A percentile compares a stretch with the other conserved stretches of the same genome.
Conservation (phyloP, 2,888 invertebrate species). For the Drosophila cyrtoloma region DNA sequence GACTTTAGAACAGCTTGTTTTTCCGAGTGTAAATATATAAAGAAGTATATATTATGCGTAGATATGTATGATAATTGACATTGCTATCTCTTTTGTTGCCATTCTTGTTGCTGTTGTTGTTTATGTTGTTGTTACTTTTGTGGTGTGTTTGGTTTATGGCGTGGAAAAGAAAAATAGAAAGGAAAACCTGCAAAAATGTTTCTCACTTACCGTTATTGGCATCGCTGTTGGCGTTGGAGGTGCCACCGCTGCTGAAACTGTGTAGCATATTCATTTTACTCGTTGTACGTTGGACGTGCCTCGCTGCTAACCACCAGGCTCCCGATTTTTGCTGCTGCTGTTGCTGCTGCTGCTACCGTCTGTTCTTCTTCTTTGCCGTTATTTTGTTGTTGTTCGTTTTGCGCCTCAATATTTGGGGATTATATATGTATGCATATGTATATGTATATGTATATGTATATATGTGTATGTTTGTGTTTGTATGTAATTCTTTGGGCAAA, state of each 20-base stretch:
- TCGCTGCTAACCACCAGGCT: constrained; percentile 17
- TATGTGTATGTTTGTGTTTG: constrained; percentile 5
- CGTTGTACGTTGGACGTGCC: constrained; percentile 29
- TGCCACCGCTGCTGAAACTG: constrained; percentile 79
- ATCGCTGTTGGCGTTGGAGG: constrained; percentile 68
- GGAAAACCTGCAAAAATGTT: constrained; percentile 40
- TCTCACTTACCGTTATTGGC: constrained; percentile 74
- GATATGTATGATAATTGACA: constrained; percentile 21
- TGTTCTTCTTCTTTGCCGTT: constrained; percentile 11
- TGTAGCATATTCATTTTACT: constrained; percentile 83
- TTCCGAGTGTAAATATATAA: constrained; percentile 2
- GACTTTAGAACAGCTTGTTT: neutral
- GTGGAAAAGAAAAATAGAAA: constrained; percentile 2
- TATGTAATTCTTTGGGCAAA: constrained; percentile 55
- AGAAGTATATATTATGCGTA: constrained; percentile 24
- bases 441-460: constrained; percentile 12
- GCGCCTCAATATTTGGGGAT: constrained; percentile 17
- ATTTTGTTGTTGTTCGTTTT: constrained; percentile 17
- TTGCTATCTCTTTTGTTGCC: constrained; percentile 42
- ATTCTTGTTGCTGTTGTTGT: constrained; percentile 32
- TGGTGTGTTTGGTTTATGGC: constrained; percentile 10
- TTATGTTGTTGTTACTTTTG: constrained; percentile 38
- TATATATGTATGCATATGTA: constrained; percentile 1
- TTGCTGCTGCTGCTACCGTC: constrained; percentile 15
- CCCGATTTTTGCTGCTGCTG: constrained; percentile 12